Evolutionary conservation across 2,888 invertebrate species (phyloP), one percentile per base, ranked within the genome.

Genomic region (Bruchidius siliquastri): DNA sequence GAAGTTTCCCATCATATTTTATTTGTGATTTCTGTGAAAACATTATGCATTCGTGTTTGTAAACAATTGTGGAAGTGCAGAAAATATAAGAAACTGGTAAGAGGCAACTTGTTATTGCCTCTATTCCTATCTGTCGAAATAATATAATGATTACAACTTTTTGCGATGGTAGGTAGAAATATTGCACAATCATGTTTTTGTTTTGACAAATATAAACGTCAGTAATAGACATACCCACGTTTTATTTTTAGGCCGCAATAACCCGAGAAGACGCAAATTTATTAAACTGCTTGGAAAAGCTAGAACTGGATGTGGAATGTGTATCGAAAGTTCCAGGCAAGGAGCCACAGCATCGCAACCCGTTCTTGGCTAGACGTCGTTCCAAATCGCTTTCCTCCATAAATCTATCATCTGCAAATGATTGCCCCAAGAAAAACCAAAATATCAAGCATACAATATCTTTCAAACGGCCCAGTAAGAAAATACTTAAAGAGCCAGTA

Each of bases 401-500:
- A 69, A 84, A 85, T 74, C 80, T 84, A 68, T 85, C 84, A 72
- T 80, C 84, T 20, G 77, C 81, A 66, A 86, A 86, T 76, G 80
- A 81, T 76, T 79, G 81, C 22, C 85, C 84, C 78, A 77, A 77
- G 68, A 82, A 82, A 75, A 75, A 79, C 30, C 74, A 79, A 66
- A 78, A 76, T 49, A 76, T 85, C 21, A 85, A 83, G 77, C 84
- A 83, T 74, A 84, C 83, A 4, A 82, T 81, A 22, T 81, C 79
- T 73, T 85, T 83, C 77, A 85, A 84, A 80, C 83, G 79, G 74
- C 81, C 77, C 76, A 81, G 78, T 74, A 82, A 84, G 77, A 89
- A 88, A 84, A 84, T 91, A 75, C 82, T 91, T 49, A 89, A 88
- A 78, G 90, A 91, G 79, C 90, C 91, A 66, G 86, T 90, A 71